Evolutionary conservation across 92 coral and sea anemone genomes (phyloP), one percentile per base, ranked within the genome.

Genomic region (Palythoa grandis): DNA sequence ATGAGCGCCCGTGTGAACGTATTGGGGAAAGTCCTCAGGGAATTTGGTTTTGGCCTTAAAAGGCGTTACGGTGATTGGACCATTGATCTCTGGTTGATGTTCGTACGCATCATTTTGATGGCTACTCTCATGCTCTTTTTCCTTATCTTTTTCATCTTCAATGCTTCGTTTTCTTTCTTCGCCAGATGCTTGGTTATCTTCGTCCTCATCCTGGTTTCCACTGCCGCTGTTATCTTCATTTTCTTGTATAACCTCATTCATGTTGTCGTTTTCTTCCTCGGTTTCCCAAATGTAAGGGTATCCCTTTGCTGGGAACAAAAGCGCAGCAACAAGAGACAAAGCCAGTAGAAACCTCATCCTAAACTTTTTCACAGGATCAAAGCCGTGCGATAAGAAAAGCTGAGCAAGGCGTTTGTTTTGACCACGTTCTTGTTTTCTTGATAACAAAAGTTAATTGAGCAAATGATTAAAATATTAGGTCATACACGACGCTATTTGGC

Each of bases 61-160:
- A 3, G 84, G 84, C 17, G 84, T 79, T 13, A 79, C 84, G 13
- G 84, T 79, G 74, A 79, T 65, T 5, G 84, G 84, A 20, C 84
- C 84, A 12, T 37, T 40, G 22, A 23, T 13, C n/a, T 67, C 17
- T 63, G 84, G 57, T 7, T 38, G 70, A 16, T 16, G 16, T 10
- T 78, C 39, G 4, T 78, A 24, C 12, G 23, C 50, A 48, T 78
- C 83, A 11, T 78, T 15, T 2, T 58, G 15, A 23, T 24, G 35
- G 9, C 83, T 52, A 58, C 83, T 78, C 15, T 58, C 83, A 38
- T 13, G 20, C 19, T n/a, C 37, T 79, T 79, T 63, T 39, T 40
- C 84, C n/a, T 79, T 11, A 9, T n/a, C 72, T 66, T 66, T 60
- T 63, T 47, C 74, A 8, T 80, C 85, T 80, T 50, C 50, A 19